Evolutionary conservation across 1,140 invertebrate genomes (phyloP).

Genomic region (Eurosta solidaginis): DNA sequence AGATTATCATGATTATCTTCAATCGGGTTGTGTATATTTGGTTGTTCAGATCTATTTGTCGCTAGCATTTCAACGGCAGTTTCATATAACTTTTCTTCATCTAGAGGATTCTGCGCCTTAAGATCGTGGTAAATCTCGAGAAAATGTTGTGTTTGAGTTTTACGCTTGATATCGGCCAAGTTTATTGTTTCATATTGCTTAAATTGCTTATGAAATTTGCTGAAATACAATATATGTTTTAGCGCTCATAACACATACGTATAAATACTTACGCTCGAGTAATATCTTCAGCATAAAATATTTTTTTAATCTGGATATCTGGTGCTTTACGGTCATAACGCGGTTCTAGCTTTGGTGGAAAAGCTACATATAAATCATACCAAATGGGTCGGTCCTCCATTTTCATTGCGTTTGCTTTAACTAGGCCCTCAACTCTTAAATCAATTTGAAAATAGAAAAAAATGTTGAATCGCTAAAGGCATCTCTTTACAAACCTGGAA

Average conservation of each 20-base stretch:
- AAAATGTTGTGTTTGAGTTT: slow-evolving; percentile 66
- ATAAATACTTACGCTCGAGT: slow-evolving; percentile 75
- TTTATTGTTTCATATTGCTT: slow-evolving; percentile 62
- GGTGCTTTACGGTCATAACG: slow-evolving; percentile 68
- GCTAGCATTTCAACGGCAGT: slow-evolving; percentile 60
- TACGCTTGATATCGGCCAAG: slow-evolving; percentile 59
- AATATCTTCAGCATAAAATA: slow-evolving; percentile 86
- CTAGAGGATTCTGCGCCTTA: slow-evolving; percentile 61
- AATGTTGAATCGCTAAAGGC: background rate
- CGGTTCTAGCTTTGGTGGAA: slow-evolving; percentile 83
- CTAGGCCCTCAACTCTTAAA: slow-evolving; percentile 73
- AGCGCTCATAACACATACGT: background rate
- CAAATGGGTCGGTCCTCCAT: slow-evolving; percentile 83
- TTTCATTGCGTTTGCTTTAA: slow-evolving; percentile 75
- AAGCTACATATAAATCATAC: slow-evolving; percentile 85
- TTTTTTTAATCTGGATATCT: slow-evolving; percentile 66
- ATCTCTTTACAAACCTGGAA: slow-evolving; percentile 19
- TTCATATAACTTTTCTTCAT: slow-evolving; percentile 61
- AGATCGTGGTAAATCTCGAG: slow-evolving; percentile 65
- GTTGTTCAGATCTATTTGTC: too few species aligned
- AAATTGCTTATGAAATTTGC: slow-evolving; percentile 67
- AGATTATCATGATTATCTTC: background rate
- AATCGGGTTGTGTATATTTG: background rate
- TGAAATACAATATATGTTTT: slow-evolving; percentile 43
- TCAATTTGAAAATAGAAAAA: slow-evolving; percentile 34